Percentiles rank a stretch among this genome's conserved stretches.
These are phyloP conservation scores for Drosophila aff. DNA, from an alignment of 1,140 invertebrate genomes.

Conservation along the genomic window DNA sequence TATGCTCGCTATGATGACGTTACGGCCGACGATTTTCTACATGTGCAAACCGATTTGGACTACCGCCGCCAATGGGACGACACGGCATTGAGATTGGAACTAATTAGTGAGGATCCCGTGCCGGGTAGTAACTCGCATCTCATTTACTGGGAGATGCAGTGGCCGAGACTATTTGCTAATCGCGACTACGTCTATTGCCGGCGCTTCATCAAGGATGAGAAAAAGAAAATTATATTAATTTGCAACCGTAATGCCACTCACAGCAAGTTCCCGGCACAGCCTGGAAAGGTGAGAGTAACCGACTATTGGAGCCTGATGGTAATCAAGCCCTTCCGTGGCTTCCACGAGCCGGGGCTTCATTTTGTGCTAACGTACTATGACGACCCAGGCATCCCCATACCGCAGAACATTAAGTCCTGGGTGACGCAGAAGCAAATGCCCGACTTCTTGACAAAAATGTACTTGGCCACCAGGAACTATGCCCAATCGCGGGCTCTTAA, in stretches of 20 bases:
- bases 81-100: slow-evolving; percentile 89
- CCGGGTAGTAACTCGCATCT: slow-evolving; percentile 88
- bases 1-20: slow-evolving; percentile 93
- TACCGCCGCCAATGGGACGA: slow-evolving; percentile 93
- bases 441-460: slow-evolving; percentile 84
- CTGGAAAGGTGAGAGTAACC: slow-evolving; percentile 87
- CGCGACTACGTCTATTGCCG: slow-evolving; percentile 94
- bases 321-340: slow-evolving; percentile 88
- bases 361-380: slow-evolving; percentile 95
- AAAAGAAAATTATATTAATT: slow-evolving; percentile 86
- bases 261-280: slow-evolving; percentile 75
- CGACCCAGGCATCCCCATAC: slow-evolving; percentile 91
- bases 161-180: slow-evolving; percentile 94
- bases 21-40: slow-evolving; percentile 91
- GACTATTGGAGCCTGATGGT: slow-evolving; percentile 96
- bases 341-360: slow-evolving; percentile 87
- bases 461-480: slow-evolving; percentile 80
- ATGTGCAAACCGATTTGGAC: slow-evolving; percentile 92
- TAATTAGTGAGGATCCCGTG: slow-evolving; percentile 89
- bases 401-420: slow-evolving; percentile 88
- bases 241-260: slow-evolving; percentile 85
- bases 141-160: slow-evolving; percentile 95
- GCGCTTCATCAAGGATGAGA: slow-evolving; percentile 88
- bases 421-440: slow-evolving; percentile 87
- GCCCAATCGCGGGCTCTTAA: slow-evolving; percentile 71